Conservation (phyloP, 1,140 invertebrate species). For the Philotrypesis tridentata region DNA sequence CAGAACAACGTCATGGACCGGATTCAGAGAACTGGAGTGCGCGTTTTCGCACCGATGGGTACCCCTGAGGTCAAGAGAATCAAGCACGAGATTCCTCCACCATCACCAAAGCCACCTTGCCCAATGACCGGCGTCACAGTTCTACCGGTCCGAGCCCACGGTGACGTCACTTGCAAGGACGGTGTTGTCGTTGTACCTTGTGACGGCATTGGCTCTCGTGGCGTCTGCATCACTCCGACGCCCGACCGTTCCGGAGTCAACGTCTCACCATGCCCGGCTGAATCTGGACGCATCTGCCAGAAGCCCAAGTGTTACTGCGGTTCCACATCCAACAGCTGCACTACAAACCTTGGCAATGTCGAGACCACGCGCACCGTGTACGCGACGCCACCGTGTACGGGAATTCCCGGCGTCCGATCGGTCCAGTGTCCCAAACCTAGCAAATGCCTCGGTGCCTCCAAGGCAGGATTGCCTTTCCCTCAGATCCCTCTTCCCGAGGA, state of each 20-base stretch:
- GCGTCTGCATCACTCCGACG: slow-evolving; percentile 65
- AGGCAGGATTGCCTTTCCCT: slow-evolving; percentile 64
- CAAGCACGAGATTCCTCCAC: slow-evolving; percentile 57
- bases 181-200: slow-evolving; percentile 69
- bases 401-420: slow-evolving; percentile 58
- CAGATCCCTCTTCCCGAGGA: slow-evolving; percentile 68
- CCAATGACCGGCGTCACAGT: slow-evolving; percentile 68
- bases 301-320: slow-evolving; percentile 64
- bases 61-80: slow-evolving; percentile 64
- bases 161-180: slow-evolving; percentile 60
- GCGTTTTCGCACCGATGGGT: slow-evolving; percentile 59
- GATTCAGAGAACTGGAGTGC: slow-evolving; percentile 57
- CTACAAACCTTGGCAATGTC: slow-evolving; percentile 29
- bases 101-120: slow-evolving; percentile 54
- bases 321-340: slow-evolving; percentile 59
- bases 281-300: slow-evolving; percentile 58
- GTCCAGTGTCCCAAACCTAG: slow-evolving; percentile 60
- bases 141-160: slow-evolving; percentile 65
- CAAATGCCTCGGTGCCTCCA: slow-evolving; percentile 51
- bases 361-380: slow-evolving; percentile 57
- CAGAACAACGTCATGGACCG: slow-evolving; percentile 56
- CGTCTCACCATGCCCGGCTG: slow-evolving; percentile 65
- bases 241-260: slow-evolving; percentile 65
- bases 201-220: slow-evolving; percentile 56
- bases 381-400: slow-evolving; percentile 59